Evolutionary conservation across 2,797 vertebrate genomes (phyloP).

Genomic region (Furcifer pardalis): DNA sequence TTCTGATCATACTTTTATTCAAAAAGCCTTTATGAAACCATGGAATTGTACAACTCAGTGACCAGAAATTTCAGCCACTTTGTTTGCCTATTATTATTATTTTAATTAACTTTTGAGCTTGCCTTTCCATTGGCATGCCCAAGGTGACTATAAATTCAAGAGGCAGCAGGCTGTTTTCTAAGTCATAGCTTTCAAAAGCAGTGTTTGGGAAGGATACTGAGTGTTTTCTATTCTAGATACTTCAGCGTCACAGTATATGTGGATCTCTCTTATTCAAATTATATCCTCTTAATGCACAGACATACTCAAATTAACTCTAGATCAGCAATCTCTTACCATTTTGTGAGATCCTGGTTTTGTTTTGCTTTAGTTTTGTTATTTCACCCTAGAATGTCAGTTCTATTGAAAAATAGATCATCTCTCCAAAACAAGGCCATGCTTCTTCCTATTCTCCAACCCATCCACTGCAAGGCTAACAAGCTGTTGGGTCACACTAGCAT

Average conservation of each 20-base stretch:
- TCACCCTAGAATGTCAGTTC: background rate
- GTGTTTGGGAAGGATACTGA: background rate
- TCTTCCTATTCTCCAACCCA: too few species aligned
- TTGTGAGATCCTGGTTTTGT: background rate
- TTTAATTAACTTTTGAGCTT: background rate
- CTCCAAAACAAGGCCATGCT: background rate
- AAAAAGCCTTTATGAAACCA: too few species aligned
- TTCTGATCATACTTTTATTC: background rate
- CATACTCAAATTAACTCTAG: too few species aligned
- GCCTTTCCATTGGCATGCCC: background rate
- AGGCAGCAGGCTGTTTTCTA: background rate
- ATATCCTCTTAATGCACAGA: too few species aligned
- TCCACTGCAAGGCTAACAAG: background rate
- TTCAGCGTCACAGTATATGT: too few species aligned
- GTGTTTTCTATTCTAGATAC: too few species aligned
- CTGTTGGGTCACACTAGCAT: slow-evolving; percentile 1
- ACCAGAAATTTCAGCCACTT: background rate
- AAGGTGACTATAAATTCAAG: background rate
- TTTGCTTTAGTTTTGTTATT: background rate
- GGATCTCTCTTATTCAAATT: too few species aligned
- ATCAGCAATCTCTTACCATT: background rate
- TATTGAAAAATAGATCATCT: slow-evolving; percentile 1
- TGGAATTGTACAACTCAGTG: background rate
- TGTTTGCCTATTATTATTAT: background rate
- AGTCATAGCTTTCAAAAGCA: background rate